Evolutionary conservation across 1,140 invertebrate species (phyloP), one percentile per base, ranked within the genome.

Genomic region (Drosophila murphyi): DNA sequence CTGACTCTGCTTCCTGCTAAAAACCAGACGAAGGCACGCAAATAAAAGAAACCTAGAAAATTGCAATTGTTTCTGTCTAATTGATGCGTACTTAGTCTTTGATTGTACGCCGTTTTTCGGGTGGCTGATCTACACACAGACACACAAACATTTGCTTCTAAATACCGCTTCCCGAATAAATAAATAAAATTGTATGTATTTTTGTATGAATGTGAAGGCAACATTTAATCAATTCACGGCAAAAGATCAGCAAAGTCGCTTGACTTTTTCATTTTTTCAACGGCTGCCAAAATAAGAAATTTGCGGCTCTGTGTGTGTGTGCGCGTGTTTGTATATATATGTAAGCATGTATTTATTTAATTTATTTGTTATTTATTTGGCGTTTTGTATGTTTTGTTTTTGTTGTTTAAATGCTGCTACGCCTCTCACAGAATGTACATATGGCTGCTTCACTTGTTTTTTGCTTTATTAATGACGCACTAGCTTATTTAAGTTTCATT

Each of bases 321-420:
- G 3, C 55, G 10, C 41, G 39, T 3, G 32, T n/a, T 34, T 50
- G 12, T 67, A 52, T 51, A 6, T 43, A 47, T 51, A 35, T 76
- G 57, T 62, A 10, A 35, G 34, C 43, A 12, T 59, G 59, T 88
- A 77, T 82, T 82, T 87, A 86, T 86, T 87, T 86, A 86, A 88
- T 87, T 87, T 88, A 86, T 86, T 87, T 86, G 78, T 78, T 86
- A 82, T 86, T 86, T 86, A 87, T 86, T 87, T 87, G 82, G 76
- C 62, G 56, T 65, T 74, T 79, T 88, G 71, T 72, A 67, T 70
- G 52, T 76, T 68, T 39, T 65, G 31, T 65, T 61, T 41, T 45
- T 34, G 28, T 47, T 64, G 65, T 37, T 82, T 65, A 70, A 81
- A 74, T 55, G 54, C 29, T 81, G 62, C 62, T 80, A 64, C 76